Evolutionary conservation across 2,113 vertebrate genomes (phyloP), one percentile per base, ranked within the genome.

Genomic region (Epinephelus fuscoguttatus): DNA sequence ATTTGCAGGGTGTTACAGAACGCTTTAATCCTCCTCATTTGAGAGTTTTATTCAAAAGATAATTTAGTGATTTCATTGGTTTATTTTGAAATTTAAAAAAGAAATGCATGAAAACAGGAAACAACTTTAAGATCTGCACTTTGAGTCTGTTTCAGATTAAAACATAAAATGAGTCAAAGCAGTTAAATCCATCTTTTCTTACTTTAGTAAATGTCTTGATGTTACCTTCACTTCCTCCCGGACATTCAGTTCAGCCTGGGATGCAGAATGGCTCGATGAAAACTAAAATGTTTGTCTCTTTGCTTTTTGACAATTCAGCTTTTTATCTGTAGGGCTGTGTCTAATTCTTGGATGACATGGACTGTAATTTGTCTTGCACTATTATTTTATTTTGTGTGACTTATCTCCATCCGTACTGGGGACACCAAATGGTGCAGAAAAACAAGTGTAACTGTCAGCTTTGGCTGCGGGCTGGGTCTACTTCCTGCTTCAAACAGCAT

Each of bases 401-500:
- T 30, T 11, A 7, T 66, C 66, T 50, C 18, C 33, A 11, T 55
- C 62, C 21, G 57, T 0, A 12, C 8, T 8, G 18, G 27, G 53
- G 70, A 56, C 37, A 50, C 71, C 61, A 76, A 80, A 75, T 33
- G 60, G 60, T 23, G 52, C 66, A 68, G 30, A 23, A 33, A 42
- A 45, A 47, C 15, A 70, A 74, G 62, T 45, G 52, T 47, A 55
- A 12, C 30, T 17, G 10, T 62, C 17, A 10, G 6, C 55, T n/a
- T 27, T 42, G 25, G 19, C 25, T 68, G 30, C 55, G 12, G 73
- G 73, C 47, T 25, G 2, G 3, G 76, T 84, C 79, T 87, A 76
- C 50, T 85, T 88, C 73, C 81, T 85, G 76, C 52, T 86, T 72
- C 4, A 21, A 57, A 71, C 13, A 18, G 27, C 17, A 25, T 15